Conservation (phyloP, 2,888 invertebrate species). For the Orchestes rusci region DNA sequence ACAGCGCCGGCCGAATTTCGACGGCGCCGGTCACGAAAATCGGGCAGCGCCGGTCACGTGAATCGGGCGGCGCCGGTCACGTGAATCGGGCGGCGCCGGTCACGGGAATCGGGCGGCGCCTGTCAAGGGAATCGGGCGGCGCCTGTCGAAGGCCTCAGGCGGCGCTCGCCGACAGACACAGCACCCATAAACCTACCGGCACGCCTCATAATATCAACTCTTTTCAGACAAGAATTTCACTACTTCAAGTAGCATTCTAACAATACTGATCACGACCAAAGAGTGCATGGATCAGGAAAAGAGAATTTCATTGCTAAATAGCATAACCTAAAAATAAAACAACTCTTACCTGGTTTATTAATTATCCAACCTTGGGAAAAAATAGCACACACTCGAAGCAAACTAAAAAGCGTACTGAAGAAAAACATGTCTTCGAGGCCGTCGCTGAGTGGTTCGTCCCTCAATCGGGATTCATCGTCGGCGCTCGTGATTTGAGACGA, state of each 20-base stretch:
- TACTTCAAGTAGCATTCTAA: not conserved
- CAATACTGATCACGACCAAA: not conserved
- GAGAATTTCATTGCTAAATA: no score
- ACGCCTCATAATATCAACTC: no score
- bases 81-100: conserved; percentile 3
- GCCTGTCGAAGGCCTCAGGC: not conserved
- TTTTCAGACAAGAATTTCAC: no score
- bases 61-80: conserved; percentile 5
- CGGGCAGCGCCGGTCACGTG: not conserved
- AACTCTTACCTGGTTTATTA: not conserved
- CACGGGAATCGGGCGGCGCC: conserved; percentile 2
- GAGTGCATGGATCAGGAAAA: no score
- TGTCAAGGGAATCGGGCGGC: not conserved
- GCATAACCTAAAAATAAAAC: no score
- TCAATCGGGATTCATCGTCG: not conserved
- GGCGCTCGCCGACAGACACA: not conserved
- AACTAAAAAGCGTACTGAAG: not conserved
- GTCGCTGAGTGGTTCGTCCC: not conserved
- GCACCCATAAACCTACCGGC: not conserved
- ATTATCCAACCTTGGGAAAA: not conserved
- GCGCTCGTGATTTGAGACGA: not conserved
- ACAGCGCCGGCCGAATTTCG: not conserved
- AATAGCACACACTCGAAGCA: not conserved
- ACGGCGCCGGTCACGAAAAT: not conserved
- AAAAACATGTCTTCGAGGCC: not conserved